Conservation (phyloP, 2,888 invertebrate genomes). For the Beris morrisii region DNA sequence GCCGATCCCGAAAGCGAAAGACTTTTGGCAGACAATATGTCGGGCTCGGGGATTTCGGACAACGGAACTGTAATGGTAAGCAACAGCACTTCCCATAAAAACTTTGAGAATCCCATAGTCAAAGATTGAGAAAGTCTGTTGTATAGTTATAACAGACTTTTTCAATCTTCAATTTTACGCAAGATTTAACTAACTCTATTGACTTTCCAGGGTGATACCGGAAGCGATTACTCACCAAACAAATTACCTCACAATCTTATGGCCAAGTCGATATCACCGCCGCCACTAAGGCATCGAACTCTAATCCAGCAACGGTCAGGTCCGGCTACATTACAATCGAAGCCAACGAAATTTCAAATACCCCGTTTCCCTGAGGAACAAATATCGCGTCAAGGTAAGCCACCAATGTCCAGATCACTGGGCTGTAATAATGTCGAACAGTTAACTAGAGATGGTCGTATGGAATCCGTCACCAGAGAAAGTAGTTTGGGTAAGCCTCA, state of each 20-base stretch:
- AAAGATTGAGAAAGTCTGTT: too few species aligned
- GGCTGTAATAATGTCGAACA: slow-evolving; percentile 46
- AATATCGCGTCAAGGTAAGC: slow-evolving; percentile 40
- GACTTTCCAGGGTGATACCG: slow-evolving; percentile 63
- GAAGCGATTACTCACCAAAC: slow-evolving; percentile 67
- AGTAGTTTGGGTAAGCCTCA: slow-evolving; percentile 54
- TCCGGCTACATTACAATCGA: slow-evolving; percentile 53
- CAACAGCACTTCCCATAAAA: neutral
- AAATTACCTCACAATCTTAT: slow-evolving; percentile 57
- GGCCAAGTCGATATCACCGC: slow-evolving; percentile 57
- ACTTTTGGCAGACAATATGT: slow-evolving; percentile 68
- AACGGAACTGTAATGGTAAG: slow-evolving; percentile 57
- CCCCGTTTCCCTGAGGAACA: slow-evolving; percentile 56
- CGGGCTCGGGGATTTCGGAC: slow-evolving; percentile 61
- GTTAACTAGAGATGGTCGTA: slow-evolving; percentile 35
- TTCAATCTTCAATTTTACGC: neutral
- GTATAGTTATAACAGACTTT: too few species aligned
- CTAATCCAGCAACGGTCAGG: slow-evolving; percentile 56
- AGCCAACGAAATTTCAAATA: slow-evolving; percentile 55
- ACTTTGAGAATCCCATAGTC: too few species aligned
- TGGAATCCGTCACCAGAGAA: slow-evolving; percentile 51
- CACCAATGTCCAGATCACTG: slow-evolving; percentile 45
- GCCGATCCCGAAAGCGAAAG: slow-evolving; percentile 76
- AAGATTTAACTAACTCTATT: neutral
- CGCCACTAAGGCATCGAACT: slow-evolving; percentile 56